Evolutionary conservation across 2,888 invertebrate genomes (phyloP).

Genomic region (Chironomus riparius): DNA sequence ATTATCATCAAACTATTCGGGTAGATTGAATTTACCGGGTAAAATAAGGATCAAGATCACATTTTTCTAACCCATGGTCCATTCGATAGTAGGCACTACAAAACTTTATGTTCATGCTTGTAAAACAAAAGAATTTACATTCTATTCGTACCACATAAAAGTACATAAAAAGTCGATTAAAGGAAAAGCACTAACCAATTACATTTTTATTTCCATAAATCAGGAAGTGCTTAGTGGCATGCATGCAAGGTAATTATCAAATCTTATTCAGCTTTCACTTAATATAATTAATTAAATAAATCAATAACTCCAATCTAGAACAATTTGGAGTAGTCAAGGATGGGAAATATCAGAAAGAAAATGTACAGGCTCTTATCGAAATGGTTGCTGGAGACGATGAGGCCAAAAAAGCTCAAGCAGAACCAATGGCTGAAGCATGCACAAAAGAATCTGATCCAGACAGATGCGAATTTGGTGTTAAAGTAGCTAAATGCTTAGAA

Average conservation of each 20-base stretch:
- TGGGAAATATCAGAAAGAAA: neutral
- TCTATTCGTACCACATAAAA: no score
- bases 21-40: no score
- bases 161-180: no score
- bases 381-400: neutral
- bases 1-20: no score
- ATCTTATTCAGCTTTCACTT: conserved; percentile 1
- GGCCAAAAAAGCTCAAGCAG: neutral
- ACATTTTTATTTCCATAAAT: no score
- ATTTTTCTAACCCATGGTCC: no score
- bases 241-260: conserved; percentile 23
- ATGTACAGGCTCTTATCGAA: neutral
- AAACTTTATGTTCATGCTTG: no score
- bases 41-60: no score
- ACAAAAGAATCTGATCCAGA: neutral
- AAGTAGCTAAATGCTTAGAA: neutral
- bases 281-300: neutral
- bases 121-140: no score
- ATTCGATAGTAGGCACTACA: no score
- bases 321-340: neutral
- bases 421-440: neutral
- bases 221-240: neutral
- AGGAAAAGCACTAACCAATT: no score
- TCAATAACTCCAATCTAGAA: neutral
- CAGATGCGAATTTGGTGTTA: neutral